Evolutionary conservation across 2,797 vertebrate species (phyloP).

Genomic region (Anabacerthia variegaticeps): DNA sequence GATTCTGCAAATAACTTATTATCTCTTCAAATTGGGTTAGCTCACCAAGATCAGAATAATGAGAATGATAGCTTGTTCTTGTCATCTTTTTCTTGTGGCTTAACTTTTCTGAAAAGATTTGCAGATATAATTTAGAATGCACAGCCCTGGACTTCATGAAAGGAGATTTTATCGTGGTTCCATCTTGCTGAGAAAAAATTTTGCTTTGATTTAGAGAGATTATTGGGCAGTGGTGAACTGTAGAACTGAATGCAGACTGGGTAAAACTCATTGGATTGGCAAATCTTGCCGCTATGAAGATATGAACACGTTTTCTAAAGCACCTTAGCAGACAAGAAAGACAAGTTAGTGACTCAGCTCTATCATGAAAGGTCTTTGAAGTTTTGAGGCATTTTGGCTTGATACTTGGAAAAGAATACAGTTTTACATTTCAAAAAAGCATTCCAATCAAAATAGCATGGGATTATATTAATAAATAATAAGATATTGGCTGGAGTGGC

Average conservation of each 20-base stretch:
- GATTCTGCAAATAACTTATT: background rate
- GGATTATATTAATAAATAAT: background rate
- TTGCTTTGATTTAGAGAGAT: background rate
- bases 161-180: background rate
- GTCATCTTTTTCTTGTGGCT: background rate
- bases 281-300: background rate
- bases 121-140: background rate
- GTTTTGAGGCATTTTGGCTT: background rate
- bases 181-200: background rate
- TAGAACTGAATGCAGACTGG: background rate
- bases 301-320: background rate
- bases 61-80: background rate
- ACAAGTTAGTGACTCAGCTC: background rate
- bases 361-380: background rate
- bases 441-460: background rate
- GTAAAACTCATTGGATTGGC: background rate
- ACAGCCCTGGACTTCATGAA: background rate
- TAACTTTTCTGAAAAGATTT: background rate
- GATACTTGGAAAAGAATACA: background rate
- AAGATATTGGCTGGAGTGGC: background rate
- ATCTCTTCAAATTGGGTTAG: background rate
- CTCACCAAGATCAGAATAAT: background rate
- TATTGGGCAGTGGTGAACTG: background rate
- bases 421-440: conserved; percentile 6
- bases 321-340: background rate